Evolutionary conservation across 1,140 invertebrate genomes (phyloP).

Genomic region (Varroa destructor): DNA sequence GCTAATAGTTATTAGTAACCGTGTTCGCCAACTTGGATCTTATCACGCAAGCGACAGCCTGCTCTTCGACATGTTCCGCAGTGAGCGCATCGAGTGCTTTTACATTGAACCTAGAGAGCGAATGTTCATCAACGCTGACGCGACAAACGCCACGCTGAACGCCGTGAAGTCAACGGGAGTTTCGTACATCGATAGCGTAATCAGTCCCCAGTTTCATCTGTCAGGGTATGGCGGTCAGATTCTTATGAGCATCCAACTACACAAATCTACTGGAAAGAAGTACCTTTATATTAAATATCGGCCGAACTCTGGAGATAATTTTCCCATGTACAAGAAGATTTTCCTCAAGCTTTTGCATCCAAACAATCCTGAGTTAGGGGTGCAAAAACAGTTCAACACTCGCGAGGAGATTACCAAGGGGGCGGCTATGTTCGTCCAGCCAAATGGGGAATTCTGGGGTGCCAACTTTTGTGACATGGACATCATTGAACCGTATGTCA

Average conservation of each 20-base stretch:
- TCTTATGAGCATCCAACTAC: not conserved
- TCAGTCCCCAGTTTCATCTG: not conserved
- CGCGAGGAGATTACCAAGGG: constrained; percentile 17
- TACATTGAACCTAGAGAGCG: not conserved
- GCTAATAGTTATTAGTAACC: not conserved
- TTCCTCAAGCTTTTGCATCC: constrained; percentile 7
- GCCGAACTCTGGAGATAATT: not conserved
- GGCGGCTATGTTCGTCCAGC: constrained; percentile 1
- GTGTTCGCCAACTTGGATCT: not conserved
- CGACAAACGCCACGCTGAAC: too few species aligned
- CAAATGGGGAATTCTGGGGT: constrained; percentile 6
- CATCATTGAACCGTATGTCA: constrained; percentile 1
- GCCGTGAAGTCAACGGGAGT: too few species aligned
- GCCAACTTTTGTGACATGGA: not conserved
- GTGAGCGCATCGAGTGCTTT: constrained; percentile 22
- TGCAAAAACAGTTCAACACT: constrained; percentile 7
- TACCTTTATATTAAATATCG: constrained; percentile 17
- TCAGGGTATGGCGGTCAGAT: constrained; percentile 1
- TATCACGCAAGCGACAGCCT: not conserved
- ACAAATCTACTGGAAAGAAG: not conserved
- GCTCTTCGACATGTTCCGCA: not conserved
- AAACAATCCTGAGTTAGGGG: not conserved
- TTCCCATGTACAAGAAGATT: constrained; percentile 24
- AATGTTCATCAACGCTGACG: constrained; percentile 6
- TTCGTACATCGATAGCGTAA: not conserved